These are phyloP conservation scores for Selenia dentaria DNA, from an alignment of 2,888 invertebrate genomes.

Conservation along the genomic window DNA sequence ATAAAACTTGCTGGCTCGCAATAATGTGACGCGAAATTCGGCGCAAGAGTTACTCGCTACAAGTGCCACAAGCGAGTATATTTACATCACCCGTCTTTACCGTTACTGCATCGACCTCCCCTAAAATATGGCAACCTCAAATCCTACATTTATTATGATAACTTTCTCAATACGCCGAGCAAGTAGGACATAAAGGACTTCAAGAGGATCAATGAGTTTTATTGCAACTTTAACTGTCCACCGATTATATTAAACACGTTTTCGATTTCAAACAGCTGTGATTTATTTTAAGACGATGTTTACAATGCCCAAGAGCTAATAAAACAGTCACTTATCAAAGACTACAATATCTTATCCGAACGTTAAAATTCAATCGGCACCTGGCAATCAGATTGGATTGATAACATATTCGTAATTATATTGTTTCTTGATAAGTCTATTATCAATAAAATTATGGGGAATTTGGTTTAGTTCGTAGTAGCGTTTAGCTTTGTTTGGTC, in stretches of 20 bases:
- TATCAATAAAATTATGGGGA: slow-evolving; percentile 27
- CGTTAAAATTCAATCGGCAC: slow-evolving; percentile 22
- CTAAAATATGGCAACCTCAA: slow-evolving; percentile 75
- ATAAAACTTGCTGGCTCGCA: slow-evolving; percentile 39
- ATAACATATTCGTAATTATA: slow-evolving; percentile 25
- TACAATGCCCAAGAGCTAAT: slow-evolving; percentile 3
- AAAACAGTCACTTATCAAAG: slow-evolving; percentile 12
- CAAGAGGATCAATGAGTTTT: slow-evolving; percentile 44
- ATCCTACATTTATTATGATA: slow-evolving; percentile 66
- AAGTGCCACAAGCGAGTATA: slow-evolving; percentile 8
- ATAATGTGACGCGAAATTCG: slow-evolving; percentile 30
- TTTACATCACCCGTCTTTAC: slow-evolving; percentile 56
- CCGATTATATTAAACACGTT: slow-evolving; percentile 12
- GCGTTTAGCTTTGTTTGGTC: slow-evolving; percentile 31
- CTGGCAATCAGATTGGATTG: slow-evolving; percentile 18
- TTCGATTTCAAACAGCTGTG: slow-evolving; percentile 15
- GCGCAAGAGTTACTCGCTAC: slow-evolving; percentile 19
- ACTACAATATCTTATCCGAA: slow-evolving; percentile 26
- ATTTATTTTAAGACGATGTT: slow-evolving; percentile 10
- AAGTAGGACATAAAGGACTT: slow-evolving; percentile 39
- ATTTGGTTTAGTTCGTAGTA: slow-evolving; percentile 34
- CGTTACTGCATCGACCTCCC: slow-evolving; percentile 61
- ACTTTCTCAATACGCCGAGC: slow-evolving; percentile 58
- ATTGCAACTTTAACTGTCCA: slow-evolving; percentile 25
- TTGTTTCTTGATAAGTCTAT: slow-evolving; percentile 24